Evolutionary conservation across 2,797 vertebrate genomes (phyloP).

Genomic region (Pipistrellus kuhlii): DNA sequence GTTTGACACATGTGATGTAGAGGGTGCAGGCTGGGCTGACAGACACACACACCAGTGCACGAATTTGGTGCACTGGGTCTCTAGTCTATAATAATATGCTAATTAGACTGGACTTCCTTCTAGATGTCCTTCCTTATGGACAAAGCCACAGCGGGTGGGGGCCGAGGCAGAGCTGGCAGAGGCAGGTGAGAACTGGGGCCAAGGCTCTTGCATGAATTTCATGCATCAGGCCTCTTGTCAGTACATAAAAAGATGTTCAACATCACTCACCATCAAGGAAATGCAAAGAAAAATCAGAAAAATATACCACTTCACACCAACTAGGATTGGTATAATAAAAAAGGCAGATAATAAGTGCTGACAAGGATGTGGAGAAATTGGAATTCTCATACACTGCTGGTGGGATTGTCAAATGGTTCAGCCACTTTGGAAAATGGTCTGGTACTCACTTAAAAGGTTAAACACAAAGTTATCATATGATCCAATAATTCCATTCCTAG

Average conservation of each 20-base stretch:
- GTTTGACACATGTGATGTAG: no score
- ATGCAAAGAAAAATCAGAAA: constrained; percentile 37
- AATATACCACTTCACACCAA: neutral
- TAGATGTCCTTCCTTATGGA: no score
- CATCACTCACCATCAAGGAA: constrained; percentile 1
- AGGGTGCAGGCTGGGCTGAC: no score
- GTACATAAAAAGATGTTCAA: constrained; percentile 16
- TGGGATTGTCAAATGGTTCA: neutral
- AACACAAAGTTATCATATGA: constrained; percentile 41
- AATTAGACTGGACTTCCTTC: no score
- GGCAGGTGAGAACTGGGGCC: no score
- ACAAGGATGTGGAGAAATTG: neutral
- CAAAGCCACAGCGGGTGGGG: no score
- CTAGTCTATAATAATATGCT: no score
- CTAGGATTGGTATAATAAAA: neutral
- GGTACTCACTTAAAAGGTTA: constrained; percentile 26
- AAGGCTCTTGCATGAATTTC: no score
- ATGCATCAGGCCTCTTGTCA: neutral
- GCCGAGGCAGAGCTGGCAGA: no score
- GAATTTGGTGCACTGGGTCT: no score
- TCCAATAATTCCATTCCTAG: neutral
- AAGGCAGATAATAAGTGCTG: constrained; percentile 32
- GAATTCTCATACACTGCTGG: neutral
- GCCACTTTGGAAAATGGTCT: constrained; percentile 12
- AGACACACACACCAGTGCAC: no score